Evolutionary conservation across 1,140 invertebrate species (phyloP).

Genomic region (Drosophila subpulchrella): DNA sequence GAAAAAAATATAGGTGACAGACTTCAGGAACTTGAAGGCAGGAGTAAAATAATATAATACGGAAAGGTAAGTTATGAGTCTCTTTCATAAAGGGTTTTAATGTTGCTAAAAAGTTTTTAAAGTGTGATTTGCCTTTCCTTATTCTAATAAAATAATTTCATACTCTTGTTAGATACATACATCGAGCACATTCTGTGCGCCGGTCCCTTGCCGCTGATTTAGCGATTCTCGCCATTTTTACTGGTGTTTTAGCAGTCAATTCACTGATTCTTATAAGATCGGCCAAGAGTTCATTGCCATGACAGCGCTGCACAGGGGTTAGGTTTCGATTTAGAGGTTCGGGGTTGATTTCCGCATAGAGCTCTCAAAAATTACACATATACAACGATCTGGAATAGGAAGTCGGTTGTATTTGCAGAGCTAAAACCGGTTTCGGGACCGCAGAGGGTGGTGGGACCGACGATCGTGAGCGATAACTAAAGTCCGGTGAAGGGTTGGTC

Average conservation of each 20-base stretch:
- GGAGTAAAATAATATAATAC: not conserved
- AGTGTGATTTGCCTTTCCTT: not conserved
- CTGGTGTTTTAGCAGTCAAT: not conserved
- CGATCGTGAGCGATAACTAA: conserved; percentile 28
- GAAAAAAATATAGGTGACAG: not conserved
- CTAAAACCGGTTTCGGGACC: conserved; percentile 27
- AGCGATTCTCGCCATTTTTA: conserved; percentile 38
- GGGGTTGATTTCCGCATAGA: conserved; percentile 28
- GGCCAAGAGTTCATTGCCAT: conserved; percentile 36
- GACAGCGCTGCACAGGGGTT: conserved; percentile 10
- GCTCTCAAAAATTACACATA: conserved; percentile 10
- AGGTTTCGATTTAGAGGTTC: conserved; percentile 7
- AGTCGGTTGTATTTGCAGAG: not conserved
- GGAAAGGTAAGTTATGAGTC: too few relatives aligned
- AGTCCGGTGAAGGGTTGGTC: conserved; percentile 13
- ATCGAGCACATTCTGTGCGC: conserved; percentile 37
- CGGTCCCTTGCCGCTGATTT: conserved; percentile 11
- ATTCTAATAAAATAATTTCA: not conserved
- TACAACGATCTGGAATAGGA: conserved; percentile 3
- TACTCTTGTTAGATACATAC: conserved; percentile 24
- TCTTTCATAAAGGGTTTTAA: too few relatives aligned
- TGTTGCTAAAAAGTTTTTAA: too few relatives aligned
- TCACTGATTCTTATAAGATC: conserved; percentile 44
- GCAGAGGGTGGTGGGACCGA: not conserved
- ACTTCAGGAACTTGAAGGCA: not conserved